These are phyloP conservation scores for Aselliscus stoliczkanus DNA, from an alignment of 2,797 vertebrate genomes.

Conservation along the genomic window DNA sequence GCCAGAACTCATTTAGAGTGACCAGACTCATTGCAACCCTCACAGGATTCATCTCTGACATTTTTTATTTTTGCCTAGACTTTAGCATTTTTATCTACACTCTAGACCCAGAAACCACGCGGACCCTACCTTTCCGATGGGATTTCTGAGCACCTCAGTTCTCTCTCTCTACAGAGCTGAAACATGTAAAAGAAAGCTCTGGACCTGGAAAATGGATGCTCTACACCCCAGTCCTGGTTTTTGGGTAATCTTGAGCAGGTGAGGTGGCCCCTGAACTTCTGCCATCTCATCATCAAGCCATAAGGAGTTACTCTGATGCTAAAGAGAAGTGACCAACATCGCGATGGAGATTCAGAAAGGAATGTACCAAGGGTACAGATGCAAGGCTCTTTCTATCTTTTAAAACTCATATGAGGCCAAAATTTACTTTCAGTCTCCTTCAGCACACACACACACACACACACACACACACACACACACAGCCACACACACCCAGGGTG, in stretches of 20 bases:
- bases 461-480: background rate
- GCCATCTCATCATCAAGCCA: background rate
- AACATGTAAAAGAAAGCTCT: background rate
- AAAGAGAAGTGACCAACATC: background rate
- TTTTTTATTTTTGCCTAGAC: background rate
- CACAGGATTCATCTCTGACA: background rate
- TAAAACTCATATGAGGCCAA: background rate
- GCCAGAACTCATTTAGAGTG: background rate
- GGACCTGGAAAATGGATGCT: background rate
- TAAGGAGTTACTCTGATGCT: background rate
- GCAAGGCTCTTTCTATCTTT: background rate
- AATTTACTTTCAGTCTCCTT: background rate
- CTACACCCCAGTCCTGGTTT: background rate
- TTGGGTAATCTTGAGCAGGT: background rate
- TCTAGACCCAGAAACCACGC: background rate
- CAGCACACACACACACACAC: background rate
- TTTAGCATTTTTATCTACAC: background rate
- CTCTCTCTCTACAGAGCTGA: background rate
- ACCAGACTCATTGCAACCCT: background rate
- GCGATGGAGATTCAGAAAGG: background rate
- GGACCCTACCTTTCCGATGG: background rate
- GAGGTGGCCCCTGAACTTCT: background rate
- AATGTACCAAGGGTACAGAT: background rate
- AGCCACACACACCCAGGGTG: accelerated
- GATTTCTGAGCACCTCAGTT: background rate